Conservation (phyloP, 2,797 vertebrate species). For the Gymnoscopelus braueri region DNA sequence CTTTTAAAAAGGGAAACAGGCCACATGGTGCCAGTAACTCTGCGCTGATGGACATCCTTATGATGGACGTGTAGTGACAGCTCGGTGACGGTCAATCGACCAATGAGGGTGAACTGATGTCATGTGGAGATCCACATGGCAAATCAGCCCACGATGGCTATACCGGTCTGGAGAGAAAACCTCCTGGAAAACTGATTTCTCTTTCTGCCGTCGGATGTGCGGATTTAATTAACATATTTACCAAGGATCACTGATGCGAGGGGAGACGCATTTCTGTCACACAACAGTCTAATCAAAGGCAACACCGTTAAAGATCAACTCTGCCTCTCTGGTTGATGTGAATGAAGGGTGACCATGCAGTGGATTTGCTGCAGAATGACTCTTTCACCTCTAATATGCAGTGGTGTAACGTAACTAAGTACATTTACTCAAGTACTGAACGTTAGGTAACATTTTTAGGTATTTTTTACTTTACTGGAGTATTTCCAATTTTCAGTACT, state of each 20-base stretch:
- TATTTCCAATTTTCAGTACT: too few species aligned
- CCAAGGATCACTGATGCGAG: conserved; percentile 39
- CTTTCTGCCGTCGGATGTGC: conserved; percentile 56
- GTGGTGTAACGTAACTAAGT: too few species aligned
- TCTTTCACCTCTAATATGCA: conserved; percentile 20
- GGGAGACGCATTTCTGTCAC: conserved; percentile 37
- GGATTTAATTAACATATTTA: conserved; percentile 69
- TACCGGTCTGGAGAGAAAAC: conserved; percentile 64
- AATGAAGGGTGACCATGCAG: conserved; percentile 17
- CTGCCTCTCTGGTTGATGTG: conserved; percentile 34
- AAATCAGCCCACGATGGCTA: conserved; percentile 41
- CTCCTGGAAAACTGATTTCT: conserved; percentile 70
- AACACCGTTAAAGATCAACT: conserved; percentile 49
- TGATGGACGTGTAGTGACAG: conserved; percentile 30
- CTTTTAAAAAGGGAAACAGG: neutral
- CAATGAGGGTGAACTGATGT: conserved; percentile 38
- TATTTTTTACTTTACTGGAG: too few species aligned
- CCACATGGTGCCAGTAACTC: conserved; percentile 39
- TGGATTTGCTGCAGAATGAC: conserved; percentile 15
- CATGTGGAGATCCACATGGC: conserved; percentile 43
- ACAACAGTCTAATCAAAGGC: conserved; percentile 53
- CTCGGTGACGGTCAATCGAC: conserved; percentile 36
- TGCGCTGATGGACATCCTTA: conserved; percentile 21
- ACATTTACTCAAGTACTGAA: too few species aligned
- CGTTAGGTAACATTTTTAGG: too few species aligned